A percentile compares a stretch with the other conserved stretches of the same genome.
phyloP scores from a whole-genome alignment of 2,888 invertebrate species.

The Junonia oenone region DNA sequence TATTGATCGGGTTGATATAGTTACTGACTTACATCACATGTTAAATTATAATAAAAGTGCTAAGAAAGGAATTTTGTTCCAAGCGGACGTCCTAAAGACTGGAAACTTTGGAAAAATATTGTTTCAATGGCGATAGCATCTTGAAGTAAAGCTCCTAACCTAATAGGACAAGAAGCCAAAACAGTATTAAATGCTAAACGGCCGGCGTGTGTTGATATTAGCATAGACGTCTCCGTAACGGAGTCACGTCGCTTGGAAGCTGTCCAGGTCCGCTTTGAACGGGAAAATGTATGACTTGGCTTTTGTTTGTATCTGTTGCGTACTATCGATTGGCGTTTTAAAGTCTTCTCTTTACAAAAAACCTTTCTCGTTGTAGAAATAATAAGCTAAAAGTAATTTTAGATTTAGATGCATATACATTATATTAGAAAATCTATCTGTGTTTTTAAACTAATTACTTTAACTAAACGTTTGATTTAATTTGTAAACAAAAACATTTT shows the following conservation, averaged over 20 bases:
- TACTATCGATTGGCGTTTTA: slow-evolving; percentile 6
- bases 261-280: slow-evolving; percentile 12
- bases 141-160: background rate
- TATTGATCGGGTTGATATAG: too few species aligned
- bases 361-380: background rate
- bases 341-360: background rate
- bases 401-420: too few species aligned
- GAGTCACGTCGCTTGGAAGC: slow-evolving; percentile 16
- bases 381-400: too few species aligned
- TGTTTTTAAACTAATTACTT: too few species aligned
- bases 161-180: background rate
- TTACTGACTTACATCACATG: too few species aligned
- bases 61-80: too few species aligned
- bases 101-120: too few species aligned
- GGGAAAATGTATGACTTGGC: slow-evolving; percentile 12
- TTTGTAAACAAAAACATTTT: too few species aligned
- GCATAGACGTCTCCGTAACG: background rate
- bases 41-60: too few species aligned
- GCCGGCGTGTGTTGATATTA: background rate
- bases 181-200: background rate
- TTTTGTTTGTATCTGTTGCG: slow-evolving; percentile 13
- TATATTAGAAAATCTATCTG: too few species aligned
- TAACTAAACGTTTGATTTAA: too few species aligned
- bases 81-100: too few species aligned
- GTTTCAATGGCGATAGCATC: background rate